Evolutionary conservation across 2,888 invertebrate species (phyloP), one percentile per base, ranked within the genome.

Genomic region (Drosophila gaucha): DNA sequence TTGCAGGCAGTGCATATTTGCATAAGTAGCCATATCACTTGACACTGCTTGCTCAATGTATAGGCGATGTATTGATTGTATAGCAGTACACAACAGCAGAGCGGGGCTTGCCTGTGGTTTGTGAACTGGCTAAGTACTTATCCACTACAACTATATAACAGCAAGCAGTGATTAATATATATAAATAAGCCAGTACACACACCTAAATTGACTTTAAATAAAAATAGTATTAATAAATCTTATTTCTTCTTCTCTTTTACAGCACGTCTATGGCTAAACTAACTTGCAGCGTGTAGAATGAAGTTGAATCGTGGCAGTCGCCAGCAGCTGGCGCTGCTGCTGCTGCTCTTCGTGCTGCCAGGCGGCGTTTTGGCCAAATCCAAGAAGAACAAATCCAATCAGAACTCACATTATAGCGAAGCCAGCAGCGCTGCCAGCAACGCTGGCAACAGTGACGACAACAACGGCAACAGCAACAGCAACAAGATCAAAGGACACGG

Each of bases 341-440:
- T 80, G 28, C 49, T 75, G 33, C 57, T 85, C 49, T 55, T 80
- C 18, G 57, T 75, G 9, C 50, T 68, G 74, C 84, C 58, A 5
- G 43, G 6, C 16, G 43, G 24, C 12, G 62, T 64, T 30, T 33
- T 60, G 57, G 85, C 80, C 98, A 96, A 84, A 35, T 77, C 84
- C 3, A 80, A 83, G 30, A 84, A 88, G 28, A 82, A 80, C 49
- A 82, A 82, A 56, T 86, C 88, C 39, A 72, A 70, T 39, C 75
- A 74, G 63, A 85, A 75, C 16, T 31, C 78, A 0, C 80, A 82
- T 30, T 74, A 84, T 24, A 50, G 63, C 24, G 83, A 83, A 9
- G 43, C 49, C 9, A 18, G 49, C 49, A 31, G 33, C n/a, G 35
- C 35, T 5, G 22, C 33, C 12, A 35, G 26, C 22, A 35, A 33